phyloP scores from a whole-genome alignment of 2,888 invertebrate genomes.

The Drosophila niveifrons region DNA sequence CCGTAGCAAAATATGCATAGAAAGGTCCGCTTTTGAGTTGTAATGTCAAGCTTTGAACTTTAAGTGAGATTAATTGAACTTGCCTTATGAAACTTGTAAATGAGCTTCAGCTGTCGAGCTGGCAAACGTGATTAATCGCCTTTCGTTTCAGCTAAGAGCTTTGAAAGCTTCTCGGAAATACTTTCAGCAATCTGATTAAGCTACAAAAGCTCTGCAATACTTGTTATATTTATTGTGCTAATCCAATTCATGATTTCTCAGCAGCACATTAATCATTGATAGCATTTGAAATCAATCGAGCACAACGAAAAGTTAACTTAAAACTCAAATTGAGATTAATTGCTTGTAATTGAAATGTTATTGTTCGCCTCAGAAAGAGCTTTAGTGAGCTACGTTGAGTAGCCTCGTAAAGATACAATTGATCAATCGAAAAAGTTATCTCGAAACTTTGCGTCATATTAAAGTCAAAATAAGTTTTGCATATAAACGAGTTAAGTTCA shows the following conservation, averaged over 20 bases:
- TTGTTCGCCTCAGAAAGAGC: background rate
- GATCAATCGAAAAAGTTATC: constrained; percentile 1
- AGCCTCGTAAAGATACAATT: background rate
- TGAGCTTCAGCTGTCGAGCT: background rate
- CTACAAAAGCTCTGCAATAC: too few species aligned
- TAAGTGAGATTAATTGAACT: constrained; percentile 19
- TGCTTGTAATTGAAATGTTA: constrained; percentile 1
- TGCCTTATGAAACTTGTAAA: background rate
- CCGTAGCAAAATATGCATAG: too few species aligned
- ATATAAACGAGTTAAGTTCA: constrained; percentile 42
- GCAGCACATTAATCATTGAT: background rate
- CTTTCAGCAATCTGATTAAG: too few species aligned
- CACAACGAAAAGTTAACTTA: background rate
- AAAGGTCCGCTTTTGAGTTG: too few species aligned
- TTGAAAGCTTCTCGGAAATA: background rate
- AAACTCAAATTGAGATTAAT: constrained; percentile 14
- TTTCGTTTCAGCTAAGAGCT: background rate
- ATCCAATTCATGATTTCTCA: too few species aligned
- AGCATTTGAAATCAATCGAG: background rate
- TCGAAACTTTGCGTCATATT: constrained; percentile 19
- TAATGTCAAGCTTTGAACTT: constrained; percentile 13
- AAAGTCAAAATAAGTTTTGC: constrained; percentile 20
- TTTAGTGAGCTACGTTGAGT: background rate
- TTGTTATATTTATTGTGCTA: too few species aligned
- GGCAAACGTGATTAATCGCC: background rate